Evolutionary conservation across 2,113 vertebrate genomes (phyloP).

Genomic region (Menura novaehollandiae): DNA sequence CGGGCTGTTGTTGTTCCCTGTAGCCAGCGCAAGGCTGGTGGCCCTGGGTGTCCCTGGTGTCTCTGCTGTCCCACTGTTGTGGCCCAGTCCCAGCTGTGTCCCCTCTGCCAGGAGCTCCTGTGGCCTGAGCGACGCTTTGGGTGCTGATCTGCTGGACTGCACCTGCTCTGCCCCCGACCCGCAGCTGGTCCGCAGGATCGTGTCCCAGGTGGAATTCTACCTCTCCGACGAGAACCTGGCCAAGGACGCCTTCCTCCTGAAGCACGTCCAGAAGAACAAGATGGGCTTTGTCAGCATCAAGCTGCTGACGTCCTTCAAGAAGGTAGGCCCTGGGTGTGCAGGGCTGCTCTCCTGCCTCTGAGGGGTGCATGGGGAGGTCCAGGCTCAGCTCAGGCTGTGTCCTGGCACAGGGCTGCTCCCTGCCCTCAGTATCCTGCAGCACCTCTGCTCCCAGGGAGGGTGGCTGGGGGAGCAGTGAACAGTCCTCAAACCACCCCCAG

Average conservation of each 20-base stretch:
- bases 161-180: background rate
- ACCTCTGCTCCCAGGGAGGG: background rate
- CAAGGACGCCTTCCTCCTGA: constrained; percentile 76
- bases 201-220: constrained; percentile 75
- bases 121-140: background rate
- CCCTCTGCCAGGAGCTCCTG: constrained; percentile 7
- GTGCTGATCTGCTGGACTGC: constrained; percentile 13
- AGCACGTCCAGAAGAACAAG: constrained; percentile 77
- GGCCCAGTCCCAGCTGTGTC: accelerated
- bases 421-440: background rate
- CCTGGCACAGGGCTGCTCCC: background rate
- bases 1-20: accelerated
- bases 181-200: constrained; percentile 59
- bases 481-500: background rate
- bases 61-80: accelerated
- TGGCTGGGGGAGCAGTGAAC: background rate
- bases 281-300: constrained; percentile 80
- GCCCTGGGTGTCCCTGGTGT: accelerated
- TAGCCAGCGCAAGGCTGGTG: accelerated
- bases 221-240: constrained; percentile 74
- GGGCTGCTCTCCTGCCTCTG: accelerated
- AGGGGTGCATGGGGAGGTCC: accelerated
- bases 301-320: constrained; percentile 78
- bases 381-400: background rate
- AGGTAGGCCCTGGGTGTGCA: constrained; percentile 25